phyloP scores from a whole-genome alignment of 2,113 vertebrate genomes.

The Thomomys bottae region DNA sequence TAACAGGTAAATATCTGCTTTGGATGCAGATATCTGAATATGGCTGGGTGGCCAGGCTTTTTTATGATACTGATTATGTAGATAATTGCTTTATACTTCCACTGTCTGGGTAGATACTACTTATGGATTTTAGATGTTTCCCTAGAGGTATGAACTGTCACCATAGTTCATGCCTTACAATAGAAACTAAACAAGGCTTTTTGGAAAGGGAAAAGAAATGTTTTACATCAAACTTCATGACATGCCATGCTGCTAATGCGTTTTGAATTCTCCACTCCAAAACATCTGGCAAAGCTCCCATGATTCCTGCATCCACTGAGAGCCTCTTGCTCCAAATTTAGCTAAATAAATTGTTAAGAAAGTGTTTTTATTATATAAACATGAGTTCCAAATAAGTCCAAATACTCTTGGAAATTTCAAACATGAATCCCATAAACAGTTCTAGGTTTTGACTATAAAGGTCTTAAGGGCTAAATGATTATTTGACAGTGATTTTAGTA shows the following conservation, averaged over 20 bases:
- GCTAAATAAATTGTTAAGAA: constrained; percentile 80
- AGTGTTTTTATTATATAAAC: constrained; percentile 72
- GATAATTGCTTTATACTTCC: constrained; percentile 65
- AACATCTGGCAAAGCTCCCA: constrained; percentile 73
- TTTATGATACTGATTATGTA: constrained; percentile 45
- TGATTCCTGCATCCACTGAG: constrained; percentile 62
- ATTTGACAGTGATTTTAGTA: constrained; percentile 67
- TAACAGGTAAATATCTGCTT: constrained; percentile 19
- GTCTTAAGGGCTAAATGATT: constrained; percentile 60
- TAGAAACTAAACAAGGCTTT: constrained; percentile 69
- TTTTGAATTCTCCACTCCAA: constrained; percentile 71
- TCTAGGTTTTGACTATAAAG: constrained; percentile 65
- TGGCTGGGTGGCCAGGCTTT: constrained; percentile 53
- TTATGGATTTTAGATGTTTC: constrained; percentile 72
- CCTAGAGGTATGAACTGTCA: constrained; percentile 80
- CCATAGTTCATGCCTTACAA: constrained; percentile 70
- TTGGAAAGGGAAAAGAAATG: constrained; percentile 70
- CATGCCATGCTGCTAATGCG: constrained; percentile 65
- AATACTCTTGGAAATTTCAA: constrained; percentile 71
- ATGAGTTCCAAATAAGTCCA: constrained; percentile 44
- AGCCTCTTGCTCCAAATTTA: constrained; percentile 55
- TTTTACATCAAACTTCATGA: constrained; percentile 78
- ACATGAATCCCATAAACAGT: constrained; percentile 72
- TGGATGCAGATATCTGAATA: constrained; percentile 39
- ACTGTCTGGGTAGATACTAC: constrained; percentile 72